These are phyloP conservation scores for Magallana gigas DNA, from an alignment of 1,140 invertebrate genomes.

Conservation along the genomic window DNA sequence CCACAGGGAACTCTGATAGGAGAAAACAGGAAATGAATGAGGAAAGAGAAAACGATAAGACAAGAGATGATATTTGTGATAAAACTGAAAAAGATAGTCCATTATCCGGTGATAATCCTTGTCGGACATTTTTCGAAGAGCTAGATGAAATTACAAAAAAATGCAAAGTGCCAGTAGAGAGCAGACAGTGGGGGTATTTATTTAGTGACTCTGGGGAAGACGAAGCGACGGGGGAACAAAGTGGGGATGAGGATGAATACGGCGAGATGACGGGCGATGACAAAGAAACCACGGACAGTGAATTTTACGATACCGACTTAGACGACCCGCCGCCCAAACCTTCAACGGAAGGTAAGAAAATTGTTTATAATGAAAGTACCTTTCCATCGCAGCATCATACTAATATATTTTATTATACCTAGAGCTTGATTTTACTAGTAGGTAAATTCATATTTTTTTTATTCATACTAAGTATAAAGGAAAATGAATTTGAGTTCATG, in stretches of 20 bases:
- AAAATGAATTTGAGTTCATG: too few relatives aligned
- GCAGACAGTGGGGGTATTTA: background rate
- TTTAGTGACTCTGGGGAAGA: background rate
- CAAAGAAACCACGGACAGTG: background rate
- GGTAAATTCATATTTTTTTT: too few relatives aligned
- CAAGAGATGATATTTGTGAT: background rate
- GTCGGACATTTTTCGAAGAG: background rate
- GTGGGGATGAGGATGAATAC: too few relatives aligned
- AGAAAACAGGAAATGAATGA: background rate
- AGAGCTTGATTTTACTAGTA: too few relatives aligned
- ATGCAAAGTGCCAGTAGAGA: background rate
- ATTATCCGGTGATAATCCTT: background rate
- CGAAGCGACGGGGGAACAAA: background rate
- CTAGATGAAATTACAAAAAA: background rate
- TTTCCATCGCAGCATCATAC: too few relatives aligned
- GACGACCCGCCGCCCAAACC: background rate
- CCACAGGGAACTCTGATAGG: background rate
- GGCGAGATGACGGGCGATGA: background rate
- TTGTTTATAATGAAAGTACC: background rate
- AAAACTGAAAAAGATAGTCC: background rate
- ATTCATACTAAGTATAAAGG: too few relatives aligned
- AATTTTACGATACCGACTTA: constrained; percentile 12
- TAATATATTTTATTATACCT: too few relatives aligned
- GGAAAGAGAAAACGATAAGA: background rate
- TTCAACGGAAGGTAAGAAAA: background rate